Percentiles rank a stretch among this genome's conserved stretches.
These are phyloP conservation scores for Ctenodactylus gundi DNA, from an alignment of 2,113 vertebrate species.

Conservation along the genomic window DNA sequence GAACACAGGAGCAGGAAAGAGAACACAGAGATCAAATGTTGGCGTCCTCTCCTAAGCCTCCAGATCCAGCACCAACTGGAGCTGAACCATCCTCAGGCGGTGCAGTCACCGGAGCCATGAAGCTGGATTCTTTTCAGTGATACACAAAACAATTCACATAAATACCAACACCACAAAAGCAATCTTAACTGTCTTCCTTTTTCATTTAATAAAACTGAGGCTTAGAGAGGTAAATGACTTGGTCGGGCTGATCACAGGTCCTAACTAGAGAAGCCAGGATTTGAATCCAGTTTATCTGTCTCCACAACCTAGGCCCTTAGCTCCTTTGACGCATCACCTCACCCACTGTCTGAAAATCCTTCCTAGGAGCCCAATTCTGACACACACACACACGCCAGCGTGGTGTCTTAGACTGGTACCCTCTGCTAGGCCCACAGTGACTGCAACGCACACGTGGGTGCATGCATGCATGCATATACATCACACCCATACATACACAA, in stretches of 20 bases:
- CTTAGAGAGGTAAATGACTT: background rate
- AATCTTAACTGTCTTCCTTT: background rate
- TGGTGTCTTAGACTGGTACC: background rate
- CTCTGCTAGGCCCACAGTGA: background rate
- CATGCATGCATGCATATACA: background rate
- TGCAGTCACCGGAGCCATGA: background rate
- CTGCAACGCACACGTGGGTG: no score
- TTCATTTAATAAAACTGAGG: background rate
- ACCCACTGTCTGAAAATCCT: background rate
- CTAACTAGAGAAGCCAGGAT: background rate
- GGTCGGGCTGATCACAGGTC: background rate
- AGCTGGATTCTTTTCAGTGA: background rate
- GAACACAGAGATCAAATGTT: background rate
- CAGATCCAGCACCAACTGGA: background rate
- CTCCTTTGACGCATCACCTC: background rate
- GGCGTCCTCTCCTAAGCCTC: background rate
- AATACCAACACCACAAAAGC: background rate
- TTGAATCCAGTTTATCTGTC: background rate
- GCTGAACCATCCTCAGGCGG: background rate
- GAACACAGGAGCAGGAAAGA: background rate
- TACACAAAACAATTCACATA: background rate
- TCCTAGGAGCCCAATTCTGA: background rate
- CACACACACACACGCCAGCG: no score
- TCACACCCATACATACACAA: background rate
- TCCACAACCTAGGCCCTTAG: background rate